Base-by-base conservation (phyloP, 2,888 invertebrate genomes). In the Ypsolopha sequella region DNA sequence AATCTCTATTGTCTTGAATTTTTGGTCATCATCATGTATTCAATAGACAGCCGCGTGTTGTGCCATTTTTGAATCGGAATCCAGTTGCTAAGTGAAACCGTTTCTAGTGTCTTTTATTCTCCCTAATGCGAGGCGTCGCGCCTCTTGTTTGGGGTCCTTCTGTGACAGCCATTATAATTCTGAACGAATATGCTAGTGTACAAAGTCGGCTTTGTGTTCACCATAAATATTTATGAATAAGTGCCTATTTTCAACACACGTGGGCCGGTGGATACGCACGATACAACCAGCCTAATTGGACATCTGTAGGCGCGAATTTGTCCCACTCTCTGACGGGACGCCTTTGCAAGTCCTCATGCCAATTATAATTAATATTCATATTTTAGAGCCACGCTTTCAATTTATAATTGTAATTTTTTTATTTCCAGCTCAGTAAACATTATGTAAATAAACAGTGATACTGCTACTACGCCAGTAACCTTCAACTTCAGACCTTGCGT, bases 91-190 rank as follows among this genome's bases (percentile, higher is more conserved):
- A 75, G 80, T 76, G 73, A 78, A 80, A 80, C 71, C 66, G 68
- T 77, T 68, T 62, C 73, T 66, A 74, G 69, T 70, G 72, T 72
- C 78, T 79, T 81, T 82, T 84, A 79, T 81, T 70, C 67, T 73
- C 62, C 68, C 62, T 78, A 85, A 85, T 77, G 78, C 72, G 74
- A 71, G 67, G 70, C 76, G 80, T 84, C 80, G 78, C 77, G 80
- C 73, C 76, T 79, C 70, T 85, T 82, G 80, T 84, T 81, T 75
- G 71, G 68, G 75, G 70, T 80, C 78, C 73, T 76, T 77, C 76
- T 80, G 77, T 76, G 80, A 80, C 82, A 81, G 77, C 77, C 78
- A 84, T 85, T 84, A 81, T 80, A 81, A 82, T 85, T 85, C 80
- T 64, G 63, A 70, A 71, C 78, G 80, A 81, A 85, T 84, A 76